Evolutionary conservation across 2,797 vertebrate species (phyloP), one percentile per base, ranked within the genome.

Genomic region (Rhinoraja longicauda): DNA sequence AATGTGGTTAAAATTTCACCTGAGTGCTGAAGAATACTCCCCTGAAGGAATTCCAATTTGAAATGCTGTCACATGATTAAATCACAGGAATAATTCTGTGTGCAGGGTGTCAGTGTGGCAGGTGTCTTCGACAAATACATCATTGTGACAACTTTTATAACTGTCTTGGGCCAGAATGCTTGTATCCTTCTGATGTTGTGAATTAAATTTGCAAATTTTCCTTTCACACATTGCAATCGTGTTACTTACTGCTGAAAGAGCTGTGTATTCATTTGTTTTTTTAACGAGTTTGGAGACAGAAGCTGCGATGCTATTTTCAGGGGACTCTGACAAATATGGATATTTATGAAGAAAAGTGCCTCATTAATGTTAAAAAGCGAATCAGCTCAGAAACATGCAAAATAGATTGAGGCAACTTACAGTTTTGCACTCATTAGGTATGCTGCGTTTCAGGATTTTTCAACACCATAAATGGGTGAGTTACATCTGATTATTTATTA

Each of bases 41-140:
- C 81, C 81, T 59, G 39, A 76, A 93, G 82, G 93, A 90, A 36
- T 62, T 86, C 93, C 6, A 45, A 62, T 73, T 45, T 86, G 70
- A 57, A 32, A 72, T 93, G 19, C 39, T 84, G 82, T 15, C 82
- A 24, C 39, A 59, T 29, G 70, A 93, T 93, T 76, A 76, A 86
- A 88, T 75, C 62, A 86, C 64, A 86, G 78, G 72, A 82, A 93
- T 62, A 39, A 67, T 86, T 70, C 7, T 78, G 15, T 7, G 36
- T 86, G 9, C 59, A 26, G 10, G 15, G 9, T 72, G 78, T 39
- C 64, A 36, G 45, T 93, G 67, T n/a, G 29, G 93, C 15, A 88
- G 93, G 26, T 57, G 75, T 39, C 88, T 91, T 88, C 67, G 26
- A 73, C 93, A 88, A 88, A 93, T 86, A 36, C 29, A 93, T 93